Conservation (phyloP, 2,113 vertebrate species). For the Alethe castanea region DNA sequence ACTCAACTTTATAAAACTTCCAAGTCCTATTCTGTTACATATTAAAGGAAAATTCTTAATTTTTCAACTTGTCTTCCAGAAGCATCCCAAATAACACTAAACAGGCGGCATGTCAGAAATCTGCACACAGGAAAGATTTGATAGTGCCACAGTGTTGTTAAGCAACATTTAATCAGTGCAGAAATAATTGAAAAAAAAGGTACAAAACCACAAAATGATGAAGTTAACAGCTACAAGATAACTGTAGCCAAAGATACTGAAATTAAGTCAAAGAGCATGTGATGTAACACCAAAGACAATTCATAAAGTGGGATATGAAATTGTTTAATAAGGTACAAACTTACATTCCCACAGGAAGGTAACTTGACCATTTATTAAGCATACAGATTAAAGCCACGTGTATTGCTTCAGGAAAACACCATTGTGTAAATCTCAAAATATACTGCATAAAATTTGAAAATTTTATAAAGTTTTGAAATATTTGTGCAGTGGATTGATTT, state of each 20-base stretch:
- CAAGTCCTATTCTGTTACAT: background rate
- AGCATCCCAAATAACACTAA: background rate
- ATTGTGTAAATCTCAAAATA: background rate
- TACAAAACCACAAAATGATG: background rate
- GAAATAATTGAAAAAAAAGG: background rate
- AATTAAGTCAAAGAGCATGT: accelerated
- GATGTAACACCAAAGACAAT: background rate
- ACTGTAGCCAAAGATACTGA: background rate
- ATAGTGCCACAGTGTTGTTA: background rate
- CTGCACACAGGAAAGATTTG: background rate
- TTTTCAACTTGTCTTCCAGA: background rate
- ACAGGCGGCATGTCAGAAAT: background rate
- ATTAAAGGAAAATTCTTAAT: background rate
- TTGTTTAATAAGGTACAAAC: background rate
- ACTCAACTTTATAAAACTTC: background rate
- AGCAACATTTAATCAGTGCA: background rate
- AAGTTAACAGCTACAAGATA: background rate
- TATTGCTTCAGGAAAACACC: background rate
- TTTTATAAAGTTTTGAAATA: background rate
- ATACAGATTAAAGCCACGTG: background rate
- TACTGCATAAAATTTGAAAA: background rate
- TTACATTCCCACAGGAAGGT: background rate
- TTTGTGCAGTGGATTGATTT: background rate
- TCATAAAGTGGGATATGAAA: background rate
- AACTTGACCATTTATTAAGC: background rate